phyloP scores from a whole-genome alignment of 2,888 invertebrate species.

The Coremacera marginata region DNA sequence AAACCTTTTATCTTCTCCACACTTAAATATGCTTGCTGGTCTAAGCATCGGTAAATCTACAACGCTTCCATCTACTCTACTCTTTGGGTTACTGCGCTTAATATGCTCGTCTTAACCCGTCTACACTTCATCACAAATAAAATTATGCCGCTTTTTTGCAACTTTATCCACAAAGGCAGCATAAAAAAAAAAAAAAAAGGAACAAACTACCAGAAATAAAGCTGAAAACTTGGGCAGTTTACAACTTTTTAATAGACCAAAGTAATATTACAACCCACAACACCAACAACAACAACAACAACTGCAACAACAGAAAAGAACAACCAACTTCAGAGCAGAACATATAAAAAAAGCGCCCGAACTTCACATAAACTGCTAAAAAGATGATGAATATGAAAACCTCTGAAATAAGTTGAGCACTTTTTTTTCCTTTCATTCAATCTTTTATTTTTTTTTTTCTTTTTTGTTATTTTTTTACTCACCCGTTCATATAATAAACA shows the following conservation, averaged over 20 bases:
- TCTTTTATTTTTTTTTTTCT: constrained; percentile 38
- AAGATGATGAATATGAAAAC: constrained; percentile 61
- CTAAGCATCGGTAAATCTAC: too few species aligned
- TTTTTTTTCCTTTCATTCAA: constrained; percentile 5
- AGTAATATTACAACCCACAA: constrained; percentile 52
- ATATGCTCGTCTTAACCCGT: constrained; percentile 15
- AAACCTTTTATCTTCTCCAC: too few species aligned
- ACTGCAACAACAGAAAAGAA: neutral
- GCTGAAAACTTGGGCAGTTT: constrained; percentile 58
- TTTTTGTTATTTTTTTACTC: constrained; percentile 43
- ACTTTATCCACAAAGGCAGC: constrained; percentile 27
- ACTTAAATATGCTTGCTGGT: too few species aligned
- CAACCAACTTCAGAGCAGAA: constrained; percentile 39
- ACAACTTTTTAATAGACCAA: constrained; percentile 67
- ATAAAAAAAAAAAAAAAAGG: constrained; percentile 50
- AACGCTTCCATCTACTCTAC: too few species aligned
- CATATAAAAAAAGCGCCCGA: constrained; percentile 39
- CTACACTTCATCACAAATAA: constrained; percentile 46
- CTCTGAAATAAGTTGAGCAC: constrained; percentile 24
- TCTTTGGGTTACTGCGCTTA: neutral
- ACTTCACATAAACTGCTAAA: constrained; percentile 60
- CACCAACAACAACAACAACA: constrained; percentile 26
- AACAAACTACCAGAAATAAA: constrained; percentile 48
- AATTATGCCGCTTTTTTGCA: constrained; percentile 50
- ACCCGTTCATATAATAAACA: constrained; percentile 58